Base-by-base conservation (phyloP, 2,888 invertebrate species). In the Amphipoea oculea region DNA sequence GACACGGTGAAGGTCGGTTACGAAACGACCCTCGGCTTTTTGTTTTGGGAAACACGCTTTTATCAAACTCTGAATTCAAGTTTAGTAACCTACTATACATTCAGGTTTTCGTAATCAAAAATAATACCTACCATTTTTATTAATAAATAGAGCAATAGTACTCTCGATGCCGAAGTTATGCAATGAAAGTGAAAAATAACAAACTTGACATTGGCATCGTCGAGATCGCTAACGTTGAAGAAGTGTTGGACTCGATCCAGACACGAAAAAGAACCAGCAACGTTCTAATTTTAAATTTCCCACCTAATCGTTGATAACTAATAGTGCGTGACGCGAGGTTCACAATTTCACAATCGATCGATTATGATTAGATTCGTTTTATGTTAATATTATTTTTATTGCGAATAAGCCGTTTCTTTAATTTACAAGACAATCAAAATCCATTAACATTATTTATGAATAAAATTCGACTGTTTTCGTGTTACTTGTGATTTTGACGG, bases 181-280 rank as follows among this genome's bases (percentile, higher is more conserved):
- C 90, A 94, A 93, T 87, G 91, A 94, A 94, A 94, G 92, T 92
- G 90, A 93, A 95, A 94, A 93, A 93, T 91, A 93, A 94, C 91
- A 94, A 94, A 93, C 94, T 94, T 95, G 95, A 95, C 94, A 94
- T 94, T 95, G 94, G 93, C 93, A 91, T 90, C 90, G 89, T 71
- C 73, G 85, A 88, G 90, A 85, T 88, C 85, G 87, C 80, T 85
- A 48, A 83, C 80, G 80, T 76, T 54, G 76, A 86, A 81, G 76
- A 80, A 75, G 54, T 86, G 83, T 95, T 95, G 95, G 95, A 95
- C 85, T 84, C 83, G 90, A 90, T 95, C 95, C 95, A 95, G 93
- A 78, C 88, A 86, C 88, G 84, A 93, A 93, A 93, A 93, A 92
- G 89, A 90, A 91, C 89, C 87, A 88, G 91, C 92, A 92, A 90